Conservation (phyloP, 1,140 invertebrate species). For the Drosophila littoralis region DNA sequence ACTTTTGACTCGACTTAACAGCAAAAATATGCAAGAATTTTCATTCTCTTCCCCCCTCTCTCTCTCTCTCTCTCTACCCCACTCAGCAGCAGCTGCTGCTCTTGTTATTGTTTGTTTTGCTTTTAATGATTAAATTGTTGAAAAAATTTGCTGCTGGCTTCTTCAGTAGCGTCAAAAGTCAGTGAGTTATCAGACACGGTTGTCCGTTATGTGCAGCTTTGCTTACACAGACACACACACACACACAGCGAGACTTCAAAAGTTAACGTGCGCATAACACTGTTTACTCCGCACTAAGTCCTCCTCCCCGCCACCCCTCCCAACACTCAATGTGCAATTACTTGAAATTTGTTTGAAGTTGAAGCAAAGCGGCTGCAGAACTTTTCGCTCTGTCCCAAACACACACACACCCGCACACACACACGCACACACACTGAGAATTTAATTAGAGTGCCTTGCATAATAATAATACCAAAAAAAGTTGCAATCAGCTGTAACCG, state of each 20-base stretch:
- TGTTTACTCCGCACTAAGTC: neutral
- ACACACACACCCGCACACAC: constrained; percentile 13
- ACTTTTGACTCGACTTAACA: constrained; percentile 10
- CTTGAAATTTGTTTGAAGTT: constrained; percentile 79
- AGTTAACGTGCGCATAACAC: constrained; percentile 25
- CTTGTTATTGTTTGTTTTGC: constrained; percentile 18
- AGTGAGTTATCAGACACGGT: constrained; percentile 7
- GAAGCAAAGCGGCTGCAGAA: constrained; percentile 50
- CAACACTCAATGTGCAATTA: constrained; percentile 69
- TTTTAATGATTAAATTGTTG: constrained; percentile 76
- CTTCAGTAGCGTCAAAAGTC: constrained; percentile 9
- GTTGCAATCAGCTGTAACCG: neutral
- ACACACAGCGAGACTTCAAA: constrained; percentile 8
- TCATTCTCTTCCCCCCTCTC: neutral
- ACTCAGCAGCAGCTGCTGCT: neutral
- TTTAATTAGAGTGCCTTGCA: constrained; percentile 68
- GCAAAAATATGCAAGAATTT: constrained; percentile 14
- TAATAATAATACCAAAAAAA: constrained; percentile 26
- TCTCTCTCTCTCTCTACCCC: neutral
- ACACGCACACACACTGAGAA: constrained; percentile 62
- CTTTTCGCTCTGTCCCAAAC: constrained; percentile 29
- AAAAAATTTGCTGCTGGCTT: constrained; percentile 42
- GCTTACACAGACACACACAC: neutral
- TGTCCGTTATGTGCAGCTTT: neutral
- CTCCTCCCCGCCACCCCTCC: neutral